These are phyloP conservation scores for Toxotes chatareus DNA, from an alignment of 2,113 vertebrate genomes.

Conservation along the genomic window DNA sequence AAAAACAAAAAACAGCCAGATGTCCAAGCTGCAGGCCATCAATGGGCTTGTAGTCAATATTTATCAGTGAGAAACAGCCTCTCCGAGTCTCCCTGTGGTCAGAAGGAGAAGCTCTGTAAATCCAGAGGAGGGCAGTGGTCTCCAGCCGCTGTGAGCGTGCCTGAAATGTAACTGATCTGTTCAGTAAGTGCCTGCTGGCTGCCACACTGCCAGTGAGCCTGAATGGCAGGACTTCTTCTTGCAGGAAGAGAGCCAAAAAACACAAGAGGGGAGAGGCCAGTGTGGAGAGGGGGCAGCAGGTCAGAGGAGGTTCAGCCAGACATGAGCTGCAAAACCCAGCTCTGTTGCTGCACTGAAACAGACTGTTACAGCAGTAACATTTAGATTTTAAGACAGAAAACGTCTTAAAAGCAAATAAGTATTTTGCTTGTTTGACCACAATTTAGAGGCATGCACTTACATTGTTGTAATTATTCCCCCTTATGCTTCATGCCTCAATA, in stretches of 20 bases:
- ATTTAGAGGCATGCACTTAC: not conserved
- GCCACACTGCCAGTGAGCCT: conserved; percentile 17
- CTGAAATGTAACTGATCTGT: not conserved
- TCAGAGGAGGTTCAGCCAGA: conserved; percentile 38
- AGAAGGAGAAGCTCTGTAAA: conserved; percentile 4
- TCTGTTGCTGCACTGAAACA: conserved; percentile 2
- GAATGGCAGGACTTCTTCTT: not conserved
- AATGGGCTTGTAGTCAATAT: not conserved
- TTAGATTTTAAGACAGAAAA: not conserved
- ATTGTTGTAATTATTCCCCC: not conserved
- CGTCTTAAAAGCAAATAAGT: no score
- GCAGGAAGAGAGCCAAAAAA: conserved; percentile 34
- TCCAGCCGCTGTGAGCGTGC: not conserved
- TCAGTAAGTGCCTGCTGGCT: conserved; percentile 10
- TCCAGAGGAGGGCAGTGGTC: not conserved
- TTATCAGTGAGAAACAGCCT: not conserved
- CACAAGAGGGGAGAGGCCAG: conserved; percentile 1
- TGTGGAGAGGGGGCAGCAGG: conserved; percentile 5
- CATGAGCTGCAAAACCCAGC: not conserved
- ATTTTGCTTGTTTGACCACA: not conserved
- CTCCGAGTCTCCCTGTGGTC: not conserved
- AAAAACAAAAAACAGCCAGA: not conserved
- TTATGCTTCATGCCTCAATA: not conserved
- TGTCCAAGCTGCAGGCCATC: not conserved
- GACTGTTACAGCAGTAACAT: not conserved